Conservation (phyloP, 1,140 invertebrate genomes). For the Elysia chlorotica region DNA sequence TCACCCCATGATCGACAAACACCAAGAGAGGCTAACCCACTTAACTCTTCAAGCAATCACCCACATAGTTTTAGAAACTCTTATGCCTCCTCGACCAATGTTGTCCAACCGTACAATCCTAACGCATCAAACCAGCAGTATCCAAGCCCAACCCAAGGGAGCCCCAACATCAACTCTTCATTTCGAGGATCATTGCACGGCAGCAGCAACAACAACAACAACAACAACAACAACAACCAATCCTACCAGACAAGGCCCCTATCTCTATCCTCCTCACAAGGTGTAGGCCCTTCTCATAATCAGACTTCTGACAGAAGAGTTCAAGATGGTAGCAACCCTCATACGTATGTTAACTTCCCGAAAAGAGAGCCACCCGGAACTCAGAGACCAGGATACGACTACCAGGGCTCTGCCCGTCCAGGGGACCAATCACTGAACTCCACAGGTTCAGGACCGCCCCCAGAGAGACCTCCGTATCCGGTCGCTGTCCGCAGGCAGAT, state of each 20-base stretch:
- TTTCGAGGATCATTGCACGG: not conserved
- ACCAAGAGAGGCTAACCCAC: too few relatives aligned
- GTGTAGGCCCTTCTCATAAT: too few relatives aligned
- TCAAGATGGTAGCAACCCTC: conserved; percentile 23
- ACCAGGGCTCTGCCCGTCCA: conserved; percentile 2
- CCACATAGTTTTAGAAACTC: too few relatives aligned
- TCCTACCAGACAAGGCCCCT: not conserved
- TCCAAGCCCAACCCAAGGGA: too few relatives aligned
- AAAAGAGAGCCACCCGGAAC: not conserved
- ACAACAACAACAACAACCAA: conserved; percentile 3
- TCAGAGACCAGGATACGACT: conserved; percentile 1
- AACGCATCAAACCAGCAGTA: too few relatives aligned
- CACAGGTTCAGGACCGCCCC: too few relatives aligned
- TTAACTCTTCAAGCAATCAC: too few relatives aligned
- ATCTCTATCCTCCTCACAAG: not conserved
- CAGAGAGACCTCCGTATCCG: conserved; percentile 45
- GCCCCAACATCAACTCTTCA: too few relatives aligned
- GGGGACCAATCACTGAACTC: not conserved
- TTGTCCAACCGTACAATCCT: too few relatives aligned
- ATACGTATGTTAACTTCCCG: conserved; percentile 42
- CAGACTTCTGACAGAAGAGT: too few relatives aligned
- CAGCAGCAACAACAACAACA: not conserved
- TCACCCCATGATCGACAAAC: too few relatives aligned
- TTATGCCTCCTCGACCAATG: too few relatives aligned
- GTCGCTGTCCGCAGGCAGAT: conserved; percentile 39